Evolutionary conservation across 2,113 vertebrate genomes (phyloP), one percentile per base, ranked within the genome.

Genomic region (Bolborhynchus lineola): DNA sequence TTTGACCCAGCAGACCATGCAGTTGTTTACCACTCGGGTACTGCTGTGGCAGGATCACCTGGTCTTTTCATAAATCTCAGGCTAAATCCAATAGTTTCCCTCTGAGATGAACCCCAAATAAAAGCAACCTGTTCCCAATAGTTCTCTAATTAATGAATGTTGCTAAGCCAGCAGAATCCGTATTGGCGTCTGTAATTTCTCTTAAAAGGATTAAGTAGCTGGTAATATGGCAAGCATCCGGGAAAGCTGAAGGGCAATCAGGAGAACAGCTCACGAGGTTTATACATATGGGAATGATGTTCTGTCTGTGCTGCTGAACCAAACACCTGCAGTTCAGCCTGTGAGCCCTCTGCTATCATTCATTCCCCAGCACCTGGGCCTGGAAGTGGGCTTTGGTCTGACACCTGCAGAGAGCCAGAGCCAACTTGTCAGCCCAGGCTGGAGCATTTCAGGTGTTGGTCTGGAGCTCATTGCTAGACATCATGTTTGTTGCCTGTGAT

Each of bases 211-310:
- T 81, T 24, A 18, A 60, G 20, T 4, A 11, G 76, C 3, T 33
- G 60, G 29, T 42, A 31, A n/a, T 4, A 4, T 0, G 1, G 55
- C 46, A 65, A 4, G 2, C 18, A n/a, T 21, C 10, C 0, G 3
- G 50, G 60, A 7, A 25, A 35, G 74, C 37, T 35, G 78, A 7
- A 5, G 67, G 52, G 37, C 28, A 26, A 6, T 2, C 24, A 5
- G n/a, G 21, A 16, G 65, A 33, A 50, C 17, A 33, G 15, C 62
- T 70, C 0, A 7, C 0, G 0, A 2, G 7, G 41, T 26, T n/a
- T 35, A 14, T 26, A 1, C 2, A 0, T 6, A 4, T 4, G 12
- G n/a, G 37, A 39, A 7, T 1, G 63, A 9, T 10, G 47, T 11
- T 67, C 35, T 37, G 57, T 5, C 55, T 0, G 0, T 0, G 9